phyloP scores from a whole-genome alignment of 2,888 invertebrate species.

The Trichopria drosophilae region DNA sequence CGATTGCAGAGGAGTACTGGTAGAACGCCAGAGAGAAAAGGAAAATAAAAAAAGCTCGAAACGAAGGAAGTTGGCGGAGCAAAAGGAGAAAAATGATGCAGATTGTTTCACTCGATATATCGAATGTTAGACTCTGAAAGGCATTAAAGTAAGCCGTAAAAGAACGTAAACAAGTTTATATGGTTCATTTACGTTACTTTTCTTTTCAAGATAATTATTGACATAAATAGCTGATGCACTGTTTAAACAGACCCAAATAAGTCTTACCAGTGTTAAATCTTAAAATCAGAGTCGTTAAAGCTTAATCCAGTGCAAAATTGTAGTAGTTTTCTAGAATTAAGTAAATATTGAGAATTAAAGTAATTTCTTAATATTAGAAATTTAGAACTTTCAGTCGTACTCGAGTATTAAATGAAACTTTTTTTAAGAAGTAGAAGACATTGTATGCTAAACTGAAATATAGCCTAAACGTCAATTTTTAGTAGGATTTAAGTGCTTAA shows the following conservation, averaged over 20 bases:
- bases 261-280: too few relatives aligned
- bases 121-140: slow-evolving; percentile 11
- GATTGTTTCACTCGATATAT: slow-evolving; percentile 20
- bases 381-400: not conserved
- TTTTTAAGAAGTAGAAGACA: too few relatives aligned
- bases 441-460: too few relatives aligned
- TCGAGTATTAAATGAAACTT: not conserved
- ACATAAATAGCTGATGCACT: too few relatives aligned
- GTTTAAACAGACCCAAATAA: too few relatives aligned
- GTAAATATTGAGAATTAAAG: too few relatives aligned
- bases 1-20: slow-evolving; percentile 5
- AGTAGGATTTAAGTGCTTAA: not conserved
- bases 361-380: not conserved
- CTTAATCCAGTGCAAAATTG: not conserved
- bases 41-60: not conserved
- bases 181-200: too few relatives aligned
- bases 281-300: not conserved
- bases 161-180: too few relatives aligned
- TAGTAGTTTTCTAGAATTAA: too few relatives aligned
- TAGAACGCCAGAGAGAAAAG: not conserved
- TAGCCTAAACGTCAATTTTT: too few relatives aligned
- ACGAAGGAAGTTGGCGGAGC: slow-evolving; percentile 14
- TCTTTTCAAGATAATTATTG: too few relatives aligned
- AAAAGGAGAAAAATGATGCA: slow-evolving; percentile 6
- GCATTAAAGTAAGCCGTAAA: slow-evolving; percentile 11